Base-by-base conservation (phyloP, 2,797 vertebrate genomes). In the Muscicapa comitata region DNA sequence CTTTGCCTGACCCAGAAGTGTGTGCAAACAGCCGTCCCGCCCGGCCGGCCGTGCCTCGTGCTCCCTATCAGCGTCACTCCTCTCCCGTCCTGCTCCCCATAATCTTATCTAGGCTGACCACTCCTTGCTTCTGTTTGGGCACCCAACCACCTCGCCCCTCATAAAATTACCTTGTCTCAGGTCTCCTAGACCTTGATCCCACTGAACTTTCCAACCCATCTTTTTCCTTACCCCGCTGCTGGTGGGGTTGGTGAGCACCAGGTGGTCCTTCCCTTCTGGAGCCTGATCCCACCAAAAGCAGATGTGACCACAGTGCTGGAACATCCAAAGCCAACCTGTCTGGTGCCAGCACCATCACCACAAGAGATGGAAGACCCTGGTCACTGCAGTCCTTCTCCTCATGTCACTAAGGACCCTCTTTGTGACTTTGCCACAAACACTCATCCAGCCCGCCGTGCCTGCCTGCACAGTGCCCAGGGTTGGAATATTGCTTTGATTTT, bases 61-160 rank as follows among this genome's bases (percentile, higher is more conserved):
- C 76, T 91, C 72, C 61, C 68, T 90, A 94, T 91, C 93, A 93
- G 79, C 19, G 17, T 94, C 95, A 85, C 92, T 93, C 75, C 91
- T 90, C 77, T 92, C 75, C 88, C 73, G 4, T 85, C 91, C 88
- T 59, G 47, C 68, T 92, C n/a, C 20, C 4, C 2, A 71, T 86
- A 96, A 96, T 97, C 95, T 97, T 97, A 96, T 97, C 95, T 95
- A 12, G 0, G 1, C 71, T 95, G 95, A 95, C 96, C 95, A 94
- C 96, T 95, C 95, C 96, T 97, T 95, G 81, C 43, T 84, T 83
- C 71, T 83, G 94, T 94, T 97, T 96, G 85, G 88, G 84, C 90
- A 67, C 79, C 40, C 51, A 96, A 95, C 71, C 88, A 96, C 96
- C 96, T 96, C 86, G 0, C 96, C 94, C 88, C 88, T 94, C 90